Conservation (phyloP, 2,888 invertebrate species). For the Ethmia dodecea region DNA sequence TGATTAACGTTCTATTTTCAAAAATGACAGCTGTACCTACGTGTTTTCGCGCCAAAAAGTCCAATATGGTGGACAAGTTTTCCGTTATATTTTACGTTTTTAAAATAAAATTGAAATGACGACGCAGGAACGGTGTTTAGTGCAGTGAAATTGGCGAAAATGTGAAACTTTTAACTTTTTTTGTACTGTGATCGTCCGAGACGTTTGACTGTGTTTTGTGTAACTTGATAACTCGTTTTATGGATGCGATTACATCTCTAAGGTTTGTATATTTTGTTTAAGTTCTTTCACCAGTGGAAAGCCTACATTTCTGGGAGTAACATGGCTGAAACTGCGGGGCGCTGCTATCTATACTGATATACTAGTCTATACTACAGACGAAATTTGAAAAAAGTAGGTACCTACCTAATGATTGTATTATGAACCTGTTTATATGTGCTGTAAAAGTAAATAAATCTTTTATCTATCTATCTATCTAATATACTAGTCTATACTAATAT, state of each 20-base stretch:
- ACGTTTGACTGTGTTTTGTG: slow-evolving; percentile 23
- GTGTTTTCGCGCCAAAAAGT: slow-evolving; percentile 67
- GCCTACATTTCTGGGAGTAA: too few species aligned
- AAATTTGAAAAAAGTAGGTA: too few species aligned
- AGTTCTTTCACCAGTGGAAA: too few species aligned
- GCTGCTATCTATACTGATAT: too few species aligned
- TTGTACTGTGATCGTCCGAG: slow-evolving; percentile 18
- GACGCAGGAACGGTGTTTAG: slow-evolving; percentile 29
- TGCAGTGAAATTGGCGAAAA: slow-evolving; percentile 39
- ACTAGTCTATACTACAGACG: too few species aligned
- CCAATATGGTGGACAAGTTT: slow-evolving; percentile 46
- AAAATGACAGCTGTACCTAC: slow-evolving; percentile 53
- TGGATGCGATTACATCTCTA: slow-evolving; percentile 19
- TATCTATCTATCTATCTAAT: too few species aligned
- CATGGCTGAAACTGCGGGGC: too few species aligned
- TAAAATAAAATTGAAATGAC: slow-evolving; percentile 74
- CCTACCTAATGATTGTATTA: too few species aligned
- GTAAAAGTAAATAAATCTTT: too few species aligned
- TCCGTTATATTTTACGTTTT: slow-evolving; percentile 61
- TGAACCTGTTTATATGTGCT: too few species aligned
- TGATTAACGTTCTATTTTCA: slow-evolving; percentile 22
- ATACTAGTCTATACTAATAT: too few species aligned
- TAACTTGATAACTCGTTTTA: slow-evolving; percentile 9
- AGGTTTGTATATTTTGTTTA: slow-evolving; percentile 13
- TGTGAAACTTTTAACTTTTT: slow-evolving; percentile 31